A percentile compares a stretch with the other conserved stretches of the same genome.
phyloP scores from a whole-genome alignment of 2,797 vertebrate species.

The Artibeus jamaicensis region DNA sequence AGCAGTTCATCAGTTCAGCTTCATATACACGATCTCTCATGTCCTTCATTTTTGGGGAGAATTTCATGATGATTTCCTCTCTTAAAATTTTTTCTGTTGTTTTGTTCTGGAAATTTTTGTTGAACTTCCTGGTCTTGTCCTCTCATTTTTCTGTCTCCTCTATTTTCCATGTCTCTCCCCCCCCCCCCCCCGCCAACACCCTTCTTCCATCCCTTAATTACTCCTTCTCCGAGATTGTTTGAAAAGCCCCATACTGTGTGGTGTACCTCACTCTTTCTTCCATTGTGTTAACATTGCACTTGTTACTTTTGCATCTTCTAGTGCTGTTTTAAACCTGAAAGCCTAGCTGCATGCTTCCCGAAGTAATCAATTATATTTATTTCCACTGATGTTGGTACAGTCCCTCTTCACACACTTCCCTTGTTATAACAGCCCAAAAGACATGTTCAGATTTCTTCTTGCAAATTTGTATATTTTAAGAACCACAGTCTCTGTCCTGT shows the following conservation, averaged over 20 bases:
- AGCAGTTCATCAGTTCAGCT: not conserved
- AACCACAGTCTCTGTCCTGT: not conserved
- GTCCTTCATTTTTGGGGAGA: not conserved
- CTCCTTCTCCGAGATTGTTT: not conserved
- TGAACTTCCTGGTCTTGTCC: not conserved
- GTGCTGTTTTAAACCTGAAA: not conserved
- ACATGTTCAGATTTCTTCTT: not conserved
- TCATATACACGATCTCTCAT: accelerated
- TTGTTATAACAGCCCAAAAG: not conserved
- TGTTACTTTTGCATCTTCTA: not conserved
- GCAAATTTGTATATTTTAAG: slow-evolving; percentile 4
- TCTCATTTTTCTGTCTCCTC: not conserved
- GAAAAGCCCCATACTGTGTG: not conserved
- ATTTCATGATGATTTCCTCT: not conserved
- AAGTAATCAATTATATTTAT: slow-evolving; percentile 18
- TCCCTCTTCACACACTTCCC: not conserved
- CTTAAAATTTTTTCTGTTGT: not conserved
- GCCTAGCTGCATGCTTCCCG: not conserved
- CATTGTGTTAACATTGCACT: not conserved
- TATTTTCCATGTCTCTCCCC: not conserved
- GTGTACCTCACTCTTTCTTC: not conserved
- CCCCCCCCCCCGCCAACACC: not conserved
- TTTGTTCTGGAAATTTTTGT: not conserved
- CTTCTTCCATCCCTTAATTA: not conserved
- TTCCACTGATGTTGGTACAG: not conserved